Base-by-base conservation (phyloP, 2,888 invertebrate species). In the Drosophila monieri region DNA sequence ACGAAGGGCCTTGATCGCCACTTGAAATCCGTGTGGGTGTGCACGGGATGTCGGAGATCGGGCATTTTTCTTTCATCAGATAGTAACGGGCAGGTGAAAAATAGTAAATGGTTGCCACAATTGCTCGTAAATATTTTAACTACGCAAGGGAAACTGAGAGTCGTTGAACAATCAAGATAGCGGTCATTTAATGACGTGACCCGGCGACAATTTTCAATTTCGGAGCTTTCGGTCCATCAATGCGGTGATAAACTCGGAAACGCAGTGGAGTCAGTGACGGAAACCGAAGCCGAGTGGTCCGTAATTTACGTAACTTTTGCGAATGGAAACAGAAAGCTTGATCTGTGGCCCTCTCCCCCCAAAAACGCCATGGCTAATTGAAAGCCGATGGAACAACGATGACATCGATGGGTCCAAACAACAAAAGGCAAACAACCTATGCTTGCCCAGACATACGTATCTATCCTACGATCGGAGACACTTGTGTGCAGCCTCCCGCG, bases 221-320 rank as follows among this genome's bases (percentile, higher is more conserved):
- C 61, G 46, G 66, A 57, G 54, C 49, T 43, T 18, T 41, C 49
- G 51, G 56, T 49, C 55, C 55, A 78, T 60, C 69, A 68, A 80
- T 62, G 71, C 78, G 88, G 73, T 85, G 73, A 79, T 77, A 88
- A 85, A 85, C 88, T 83, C 81, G 83, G 49, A 47, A 35, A 39
- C 41, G 37, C 18, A n/a, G n/a, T 65, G 23, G 35, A 65, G 44
- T 51, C 48, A 61, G 59, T 85, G 81, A 81, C 77, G 59, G 76
- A 85, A 72, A 74, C 68, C 61, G 18, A 23, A 54, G 61, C 64
- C 73, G 71, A 73, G 46, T 59, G 65, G 64, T 56, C 55, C 44
- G 43, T 53, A 68, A 73, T 81, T 84, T 88, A 83, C 85, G 88
- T 72, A 84, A 84, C 83, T 72, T 79, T 87, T 74, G 83, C 79